Conservation (phyloP, 2,888 invertebrate genomes). For the Melinaea marsaeus region DNA sequence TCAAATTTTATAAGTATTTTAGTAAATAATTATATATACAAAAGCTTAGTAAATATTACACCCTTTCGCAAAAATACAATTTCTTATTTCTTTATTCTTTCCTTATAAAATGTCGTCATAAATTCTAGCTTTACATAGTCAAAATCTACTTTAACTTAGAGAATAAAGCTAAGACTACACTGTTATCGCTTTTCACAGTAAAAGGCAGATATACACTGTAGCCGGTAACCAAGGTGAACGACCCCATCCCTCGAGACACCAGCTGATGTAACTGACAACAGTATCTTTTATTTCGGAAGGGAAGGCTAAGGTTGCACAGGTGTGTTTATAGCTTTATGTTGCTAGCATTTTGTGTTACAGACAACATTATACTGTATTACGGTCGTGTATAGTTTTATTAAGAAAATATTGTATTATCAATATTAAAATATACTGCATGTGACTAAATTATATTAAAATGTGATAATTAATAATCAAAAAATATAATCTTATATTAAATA, state of each 20-base stretch:
- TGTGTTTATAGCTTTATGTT: conserved; percentile 25
- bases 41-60: background rate
- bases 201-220: conserved; percentile 43
- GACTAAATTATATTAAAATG: no score
- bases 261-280: conserved; percentile 74
- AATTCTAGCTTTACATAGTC: background rate
- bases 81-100: no score
- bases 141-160: background rate
- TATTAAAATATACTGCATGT: no score
- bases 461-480: no score
- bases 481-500: no score
- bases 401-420: no score
- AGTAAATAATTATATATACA: background rate
- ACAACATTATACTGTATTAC: conserved; percentile 1
- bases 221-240: conserved; percentile 54
- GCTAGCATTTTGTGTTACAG: conserved; percentile 10
- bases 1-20: no score
- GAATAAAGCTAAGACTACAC: conserved; percentile 4
- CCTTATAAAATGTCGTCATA: no score
- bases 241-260: conserved; percentile 66
- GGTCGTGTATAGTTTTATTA: no score
- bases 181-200: conserved; percentile 30
- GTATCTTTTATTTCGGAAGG: conserved; percentile 67
- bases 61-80: background rate
- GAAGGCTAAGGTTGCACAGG: conserved; percentile 35